Evolutionary conservation across 2,888 invertebrate genomes (phyloP), one percentile per base, ranked within the genome.

Genomic region (Nephrotoma guestfalica): DNA sequence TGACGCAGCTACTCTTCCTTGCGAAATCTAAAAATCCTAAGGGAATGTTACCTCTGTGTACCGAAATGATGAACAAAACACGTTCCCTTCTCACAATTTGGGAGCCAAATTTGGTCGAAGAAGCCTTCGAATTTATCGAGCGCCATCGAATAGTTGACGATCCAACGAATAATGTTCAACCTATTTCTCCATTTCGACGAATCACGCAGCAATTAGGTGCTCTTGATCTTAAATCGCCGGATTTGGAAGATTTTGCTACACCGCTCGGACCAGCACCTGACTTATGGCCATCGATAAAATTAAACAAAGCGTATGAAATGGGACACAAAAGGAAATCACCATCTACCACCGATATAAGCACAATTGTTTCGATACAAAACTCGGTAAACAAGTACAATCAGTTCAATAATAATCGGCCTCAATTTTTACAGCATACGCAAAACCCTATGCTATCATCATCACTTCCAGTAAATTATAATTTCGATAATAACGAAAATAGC

Each of bases 51-150:
- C 94, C 95, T 3, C 93, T 95, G 87, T 95, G 95, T 89, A 95
- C 95, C 89, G 95, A 95, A 89, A 95, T 96, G 95, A 94, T 95
- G 87, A 93, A 93, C 43, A 96, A 96, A 93, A 95, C 97, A 0
- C 93, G 95, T 88, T 95, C 96, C 86, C 92, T 98, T 87, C 92
- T 97, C 2, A 94, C 95, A 86, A 93, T 97, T 2, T 98, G 97
- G 96, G 97, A 97, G 90, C 96, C 96, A 0, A 94, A 94, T 7
- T 92, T 97, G 51, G 95, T 98, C 0, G 97, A 97, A 90, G 97
- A 97, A 90, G 96, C 97, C 0, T 93, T 98, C 84, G 94, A 95
- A 9, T 96, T 95, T 89, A 94, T 97, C 85, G 97, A 97, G 89
- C 95, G 96, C 90, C 95, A 96, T 89, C 90, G 91, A 15, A 91